These are phyloP conservation scores for Zaprionus kolodkinae DNA, from an alignment of 1,140 invertebrate genomes.

Conservation along the genomic window DNA sequence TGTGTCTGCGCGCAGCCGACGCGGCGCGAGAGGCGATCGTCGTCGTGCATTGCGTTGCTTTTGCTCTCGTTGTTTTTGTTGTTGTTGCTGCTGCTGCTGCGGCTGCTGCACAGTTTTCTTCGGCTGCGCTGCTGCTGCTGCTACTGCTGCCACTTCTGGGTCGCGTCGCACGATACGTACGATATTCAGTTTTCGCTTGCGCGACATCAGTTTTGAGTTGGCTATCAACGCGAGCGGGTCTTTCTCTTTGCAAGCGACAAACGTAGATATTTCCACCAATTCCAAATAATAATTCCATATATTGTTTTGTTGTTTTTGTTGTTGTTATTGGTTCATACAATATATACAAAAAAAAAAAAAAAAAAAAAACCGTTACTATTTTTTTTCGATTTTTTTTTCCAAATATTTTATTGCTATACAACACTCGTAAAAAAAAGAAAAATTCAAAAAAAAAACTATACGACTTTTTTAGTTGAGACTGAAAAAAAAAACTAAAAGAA, in stretches of 20 bases:
- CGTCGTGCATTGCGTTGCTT: conserved; percentile 30
- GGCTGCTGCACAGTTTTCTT: conserved; percentile 50
- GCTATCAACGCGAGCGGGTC: conserved; percentile 85
- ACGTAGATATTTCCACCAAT: conserved; percentile 80
- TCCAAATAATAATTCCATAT: conserved; percentile 50
- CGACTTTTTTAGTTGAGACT: conserved; percentile 41
- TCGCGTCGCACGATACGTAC: conserved; percentile 53
- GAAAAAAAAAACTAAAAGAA: conserved; percentile 36
- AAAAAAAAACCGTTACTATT: conserved; percentile 7
- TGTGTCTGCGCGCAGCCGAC: conserved; percentile 34
- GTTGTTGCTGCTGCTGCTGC: conserved; percentile 3
- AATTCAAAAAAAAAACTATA: conserved; percentile 16
- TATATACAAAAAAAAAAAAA: conserved; percentile 14
- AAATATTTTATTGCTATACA: conserved; percentile 22
- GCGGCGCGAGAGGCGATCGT: conserved; percentile 35
- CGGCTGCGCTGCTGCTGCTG: conserved; percentile 32
- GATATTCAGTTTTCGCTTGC: conserved; percentile 77
- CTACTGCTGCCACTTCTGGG: conserved; percentile 52
- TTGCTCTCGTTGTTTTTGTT: conserved; percentile 21
- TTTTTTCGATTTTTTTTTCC: conserved; percentile 50
- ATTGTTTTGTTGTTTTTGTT: conserved; percentile 79
- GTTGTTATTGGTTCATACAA: conserved; percentile 58
- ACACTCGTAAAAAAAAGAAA: conserved; percentile 19
- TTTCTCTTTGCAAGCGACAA: conserved; percentile 83
- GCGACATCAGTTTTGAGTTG: conserved; percentile 85